Conservation (phyloP, 2,888 invertebrate species). For the Morpho helenor region DNA sequence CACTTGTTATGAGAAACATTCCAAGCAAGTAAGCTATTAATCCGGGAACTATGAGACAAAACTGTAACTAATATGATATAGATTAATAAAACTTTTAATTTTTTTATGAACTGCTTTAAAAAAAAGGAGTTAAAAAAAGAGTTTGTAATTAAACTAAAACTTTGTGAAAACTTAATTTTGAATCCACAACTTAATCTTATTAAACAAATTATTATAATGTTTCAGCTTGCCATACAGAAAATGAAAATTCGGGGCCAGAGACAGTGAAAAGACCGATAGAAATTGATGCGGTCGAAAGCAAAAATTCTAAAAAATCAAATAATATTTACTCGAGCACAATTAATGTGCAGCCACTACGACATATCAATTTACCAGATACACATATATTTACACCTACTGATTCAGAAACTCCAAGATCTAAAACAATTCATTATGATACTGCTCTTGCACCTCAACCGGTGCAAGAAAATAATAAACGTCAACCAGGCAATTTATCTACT, state of each 20-base stretch:
- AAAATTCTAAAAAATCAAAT: slow-evolving; percentile 47
- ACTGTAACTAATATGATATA: no score
- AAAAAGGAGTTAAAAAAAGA: no score
- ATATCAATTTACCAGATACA: slow-evolving; percentile 72
- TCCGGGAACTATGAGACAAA: no score
- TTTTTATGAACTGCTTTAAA: no score
- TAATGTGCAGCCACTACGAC: slow-evolving; percentile 63
- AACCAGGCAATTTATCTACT: slow-evolving; percentile 26
- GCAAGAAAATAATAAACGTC: slow-evolving; percentile 31
- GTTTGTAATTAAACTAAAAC: no score
- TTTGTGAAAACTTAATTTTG: no score
- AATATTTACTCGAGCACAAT: slow-evolving; percentile 62
- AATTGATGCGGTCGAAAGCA: slow-evolving; percentile 55
- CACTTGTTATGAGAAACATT: no score
- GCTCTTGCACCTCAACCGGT: slow-evolving; percentile 46
- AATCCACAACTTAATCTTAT: no score
- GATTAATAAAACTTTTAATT: no score
- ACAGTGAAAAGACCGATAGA: slow-evolving; percentile 47
- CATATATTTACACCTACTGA: slow-evolving; percentile 75
- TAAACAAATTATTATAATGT: slow-evolving; percentile 25
- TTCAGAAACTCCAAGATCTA: slow-evolving; percentile 72
- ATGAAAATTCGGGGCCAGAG: slow-evolving; percentile 34
- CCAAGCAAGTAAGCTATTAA: no score
- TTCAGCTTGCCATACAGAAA: slow-evolving; percentile 66
- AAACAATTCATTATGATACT: slow-evolving; percentile 69